Conservation (phyloP, 1,140 invertebrate genomes). For the Platyura marginata region DNA sequence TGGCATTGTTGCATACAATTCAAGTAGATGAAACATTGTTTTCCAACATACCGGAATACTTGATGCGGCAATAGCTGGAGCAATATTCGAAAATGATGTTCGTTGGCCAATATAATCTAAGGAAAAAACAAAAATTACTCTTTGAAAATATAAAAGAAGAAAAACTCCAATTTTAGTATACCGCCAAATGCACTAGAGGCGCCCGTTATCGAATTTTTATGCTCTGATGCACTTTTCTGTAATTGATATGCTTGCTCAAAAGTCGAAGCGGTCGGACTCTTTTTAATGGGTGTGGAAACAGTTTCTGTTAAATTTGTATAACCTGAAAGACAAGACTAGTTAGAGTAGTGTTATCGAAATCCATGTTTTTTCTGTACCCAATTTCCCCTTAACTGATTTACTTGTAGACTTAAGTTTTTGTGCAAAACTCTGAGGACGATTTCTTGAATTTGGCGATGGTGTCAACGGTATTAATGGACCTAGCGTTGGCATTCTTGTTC, state of each 20-base stretch:
- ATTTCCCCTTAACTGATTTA: constrained; percentile 55
- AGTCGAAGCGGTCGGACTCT: constrained; percentile 35
- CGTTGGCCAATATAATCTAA: background rate
- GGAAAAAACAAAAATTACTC: no score
- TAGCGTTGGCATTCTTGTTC: constrained; percentile 1
- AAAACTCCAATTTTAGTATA: no score
- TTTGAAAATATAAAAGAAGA: no score
- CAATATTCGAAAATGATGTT: constrained; percentile 1
- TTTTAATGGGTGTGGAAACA: constrained; percentile 47
- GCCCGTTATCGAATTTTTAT: constrained; percentile 19
- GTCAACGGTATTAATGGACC: constrained; percentile 17
- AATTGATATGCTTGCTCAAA: constrained; percentile 25
- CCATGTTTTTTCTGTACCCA: no score
- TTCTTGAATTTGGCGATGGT: constrained; percentile 41
- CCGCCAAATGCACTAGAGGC: background rate
- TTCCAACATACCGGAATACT: constrained; percentile 70
- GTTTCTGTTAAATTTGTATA: constrained; percentile 30
- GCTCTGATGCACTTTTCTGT: background rate
- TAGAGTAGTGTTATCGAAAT: no score
- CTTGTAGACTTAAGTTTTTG: constrained; percentile 67
- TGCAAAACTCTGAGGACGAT: constrained; percentile 68
- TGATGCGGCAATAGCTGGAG: no score
- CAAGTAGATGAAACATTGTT: constrained; percentile 80
- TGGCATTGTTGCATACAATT: constrained; percentile 84
- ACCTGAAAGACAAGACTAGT: constrained; percentile 9